Percentiles rank a stretch among this genome's conserved stretches.
phyloP scores from a whole-genome alignment of 2,113 vertebrate species.

The Pontoporia blainvillei region DNA sequence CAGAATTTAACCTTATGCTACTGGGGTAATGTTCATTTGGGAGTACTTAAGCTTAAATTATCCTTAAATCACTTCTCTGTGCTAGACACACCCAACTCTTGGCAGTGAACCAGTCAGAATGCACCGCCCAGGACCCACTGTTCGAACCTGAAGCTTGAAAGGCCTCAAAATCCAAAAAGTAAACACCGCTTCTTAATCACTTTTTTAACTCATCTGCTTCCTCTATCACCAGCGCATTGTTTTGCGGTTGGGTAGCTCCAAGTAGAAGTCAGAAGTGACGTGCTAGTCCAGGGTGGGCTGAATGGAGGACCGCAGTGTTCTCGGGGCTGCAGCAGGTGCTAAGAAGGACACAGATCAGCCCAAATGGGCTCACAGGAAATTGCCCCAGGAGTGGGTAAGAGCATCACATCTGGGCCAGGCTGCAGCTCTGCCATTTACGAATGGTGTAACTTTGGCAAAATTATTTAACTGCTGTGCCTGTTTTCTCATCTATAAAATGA shows the following conservation, averaged over 20 bases:
- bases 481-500: not conserved
- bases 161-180: conserved; percentile 58
- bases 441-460: not conserved
- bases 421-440: not conserved
- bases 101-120: conserved; percentile 61
- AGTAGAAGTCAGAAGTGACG: not conserved
- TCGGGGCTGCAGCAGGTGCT: not conserved
- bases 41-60: conserved; percentile 71
- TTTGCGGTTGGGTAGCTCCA: not conserved
- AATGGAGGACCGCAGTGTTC: not conserved
- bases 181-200: conserved; percentile 61
- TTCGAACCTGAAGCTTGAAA: conserved; percentile 71
- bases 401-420: not conserved
- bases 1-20: conserved; percentile 69
- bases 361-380: not conserved
- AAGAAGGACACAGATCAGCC: not conserved
- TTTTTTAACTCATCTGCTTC: conserved; percentile 59
- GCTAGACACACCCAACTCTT: conserved; percentile 68
- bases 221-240: conserved; percentile 43
- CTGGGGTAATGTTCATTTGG: conserved; percentile 70
- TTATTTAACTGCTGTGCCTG: not conserved
- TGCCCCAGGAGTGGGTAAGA: not conserved
- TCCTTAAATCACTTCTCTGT: conserved; percentile 67
- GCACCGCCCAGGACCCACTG: conserved; percentile 41
- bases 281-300: not conserved